Evolutionary conservation across 92 coral and sea anemone species (phyloP).

Genomic region (Porites evermanni): DNA sequence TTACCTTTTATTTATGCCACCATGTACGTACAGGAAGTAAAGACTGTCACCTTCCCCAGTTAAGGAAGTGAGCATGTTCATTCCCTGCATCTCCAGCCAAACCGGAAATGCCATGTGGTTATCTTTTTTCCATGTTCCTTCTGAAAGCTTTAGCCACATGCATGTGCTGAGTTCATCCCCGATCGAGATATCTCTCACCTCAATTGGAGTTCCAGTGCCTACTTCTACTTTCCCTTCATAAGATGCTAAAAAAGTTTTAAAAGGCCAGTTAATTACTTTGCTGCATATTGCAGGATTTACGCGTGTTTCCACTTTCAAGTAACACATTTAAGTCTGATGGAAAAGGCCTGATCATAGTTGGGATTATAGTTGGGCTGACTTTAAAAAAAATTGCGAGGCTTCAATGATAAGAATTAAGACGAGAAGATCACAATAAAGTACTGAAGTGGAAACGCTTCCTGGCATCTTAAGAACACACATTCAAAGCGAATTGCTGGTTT

Average conservation of each 20-base stretch:
- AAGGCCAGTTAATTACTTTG: no score
- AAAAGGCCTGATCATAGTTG: no score
- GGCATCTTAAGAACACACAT: no score
- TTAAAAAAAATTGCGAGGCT: no score
- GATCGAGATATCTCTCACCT: constrained; percentile 18
- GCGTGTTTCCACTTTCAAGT: no score
- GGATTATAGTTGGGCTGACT: no score
- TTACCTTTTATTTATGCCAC: constrained; percentile 17
- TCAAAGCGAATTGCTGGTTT: no score
- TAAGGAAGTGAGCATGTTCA: constrained; percentile 26
- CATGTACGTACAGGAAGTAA: neutral
- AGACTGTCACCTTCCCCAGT: neutral
- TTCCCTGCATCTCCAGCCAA: constrained; percentile 33
- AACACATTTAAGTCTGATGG: no score
- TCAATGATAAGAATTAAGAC: no score
- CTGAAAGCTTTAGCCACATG: constrained; percentile 26
- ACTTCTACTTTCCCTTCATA: constrained; percentile 7
- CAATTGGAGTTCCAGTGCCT: neutral
- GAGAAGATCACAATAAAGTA: no score
- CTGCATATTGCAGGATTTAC: no score
- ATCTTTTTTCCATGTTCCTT: constrained; percentile 3
- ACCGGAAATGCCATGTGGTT: neutral
- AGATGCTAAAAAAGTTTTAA: constrained; percentile 1
- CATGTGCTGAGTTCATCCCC: constrained; percentile 27
- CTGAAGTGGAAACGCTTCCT: no score